phyloP scores from a whole-genome alignment of 2,113 vertebrate species.

The Neopipo cinnamomea region DNA sequence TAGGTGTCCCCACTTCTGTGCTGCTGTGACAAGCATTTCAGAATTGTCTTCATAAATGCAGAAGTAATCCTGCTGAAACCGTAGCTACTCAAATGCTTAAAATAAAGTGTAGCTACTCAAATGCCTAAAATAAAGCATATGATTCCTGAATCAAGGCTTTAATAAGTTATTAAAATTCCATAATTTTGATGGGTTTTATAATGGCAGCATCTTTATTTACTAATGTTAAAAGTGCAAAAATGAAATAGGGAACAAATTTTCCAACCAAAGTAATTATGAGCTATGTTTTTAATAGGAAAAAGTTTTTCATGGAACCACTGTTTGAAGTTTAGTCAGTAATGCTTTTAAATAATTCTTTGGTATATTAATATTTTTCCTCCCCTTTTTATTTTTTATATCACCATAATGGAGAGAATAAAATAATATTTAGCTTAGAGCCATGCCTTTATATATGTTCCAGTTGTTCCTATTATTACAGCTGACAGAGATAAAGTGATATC shows the following conservation, averaged over 20 bases:
- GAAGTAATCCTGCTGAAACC: neutral
- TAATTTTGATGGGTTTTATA: neutral
- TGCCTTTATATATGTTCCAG: constrained; percentile 14
- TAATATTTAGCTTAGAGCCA: constrained; percentile 23
- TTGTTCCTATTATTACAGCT: constrained; percentile 32
- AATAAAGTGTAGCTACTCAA: neutral
- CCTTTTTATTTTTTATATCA: constrained; percentile 7
- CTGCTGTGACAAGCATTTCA: neutral
- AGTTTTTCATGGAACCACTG: neutral
- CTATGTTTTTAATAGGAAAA: neutral
- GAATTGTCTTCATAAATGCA: neutral
- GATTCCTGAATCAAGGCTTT: neutral
- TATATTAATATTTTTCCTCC: neutral
- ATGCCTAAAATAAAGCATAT: neutral
- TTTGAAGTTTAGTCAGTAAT: neutral
- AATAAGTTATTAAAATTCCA: constrained; percentile 5
- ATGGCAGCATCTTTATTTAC: neutral
- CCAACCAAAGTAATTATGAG: neutral
- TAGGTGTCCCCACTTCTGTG: neutral
- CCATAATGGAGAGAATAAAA: constrained; percentile 34
- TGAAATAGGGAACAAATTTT: neutral
- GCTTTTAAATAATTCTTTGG: neutral
- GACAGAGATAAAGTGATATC: constrained; percentile 36
- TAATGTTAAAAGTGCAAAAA: neutral
- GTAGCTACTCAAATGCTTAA: neutral